A percentile compares a stretch with the other conserved stretches of the same genome.
phyloP scores from a whole-genome alignment of 2,888 invertebrate species.

The Epinotia ramella region DNA sequence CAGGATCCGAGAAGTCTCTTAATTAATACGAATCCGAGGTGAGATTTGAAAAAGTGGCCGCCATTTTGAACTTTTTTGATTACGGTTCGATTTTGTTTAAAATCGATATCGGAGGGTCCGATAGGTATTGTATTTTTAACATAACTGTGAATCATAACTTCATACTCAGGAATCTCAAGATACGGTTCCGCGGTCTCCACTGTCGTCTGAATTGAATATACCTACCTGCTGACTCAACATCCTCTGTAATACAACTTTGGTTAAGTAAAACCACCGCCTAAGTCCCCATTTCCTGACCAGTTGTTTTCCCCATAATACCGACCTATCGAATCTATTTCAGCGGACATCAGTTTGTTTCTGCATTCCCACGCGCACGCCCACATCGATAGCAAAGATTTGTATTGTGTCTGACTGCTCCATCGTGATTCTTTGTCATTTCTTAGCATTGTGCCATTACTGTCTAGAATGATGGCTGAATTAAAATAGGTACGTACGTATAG shows the following conservation, averaged over 20 bases:
- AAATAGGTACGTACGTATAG: not conserved
- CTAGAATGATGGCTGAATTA: conserved; percentile 14
- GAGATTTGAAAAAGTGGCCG: too few relatives aligned
- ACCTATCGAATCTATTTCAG: conserved; percentile 34
- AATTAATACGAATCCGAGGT: too few relatives aligned
- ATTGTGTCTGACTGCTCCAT: conserved; percentile 38
- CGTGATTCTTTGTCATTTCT: conserved; percentile 25
- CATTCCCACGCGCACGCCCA: conserved; percentile 41
- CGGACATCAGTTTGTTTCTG: conserved; percentile 34
- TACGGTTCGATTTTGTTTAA: too few relatives aligned
- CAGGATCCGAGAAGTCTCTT: too few relatives aligned
- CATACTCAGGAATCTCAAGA: not conserved
- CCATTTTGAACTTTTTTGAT: too few relatives aligned
- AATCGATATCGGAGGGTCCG: too few relatives aligned
- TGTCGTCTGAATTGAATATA: not conserved
- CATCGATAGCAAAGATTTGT: conserved; percentile 38
- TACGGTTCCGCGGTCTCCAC: not conserved
- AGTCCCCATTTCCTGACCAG: conserved; percentile 13
- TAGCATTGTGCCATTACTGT: conserved; percentile 32
- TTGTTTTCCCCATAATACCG: conserved; percentile 24
- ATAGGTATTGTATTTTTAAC: too few relatives aligned
- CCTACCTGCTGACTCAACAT: not conserved
- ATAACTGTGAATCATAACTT: too few relatives aligned
- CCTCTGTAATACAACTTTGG: not conserved
- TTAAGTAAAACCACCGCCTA: not conserved